Conservation (phyloP, 2,888 invertebrate genomes). For the Neoscelio sp. region DNA sequence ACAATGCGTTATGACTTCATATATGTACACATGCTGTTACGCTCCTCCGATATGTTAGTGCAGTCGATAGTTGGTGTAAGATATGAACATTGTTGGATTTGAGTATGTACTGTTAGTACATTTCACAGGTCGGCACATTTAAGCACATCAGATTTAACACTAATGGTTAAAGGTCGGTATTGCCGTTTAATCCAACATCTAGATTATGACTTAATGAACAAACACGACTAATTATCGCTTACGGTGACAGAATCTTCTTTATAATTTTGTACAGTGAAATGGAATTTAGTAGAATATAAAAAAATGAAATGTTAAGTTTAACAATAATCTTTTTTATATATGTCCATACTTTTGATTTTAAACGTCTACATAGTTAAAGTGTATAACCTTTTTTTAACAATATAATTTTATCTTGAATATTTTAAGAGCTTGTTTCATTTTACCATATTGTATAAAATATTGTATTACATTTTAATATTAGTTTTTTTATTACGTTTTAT, state of each 20-base stretch:
- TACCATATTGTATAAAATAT: too few relatives aligned
- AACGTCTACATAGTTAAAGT: too few relatives aligned
- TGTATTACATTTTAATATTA: too few relatives aligned
- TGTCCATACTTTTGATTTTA: too few relatives aligned
- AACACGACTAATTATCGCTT: constrained; percentile 6
- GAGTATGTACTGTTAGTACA: constrained; percentile 37
- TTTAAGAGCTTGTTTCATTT: too few relatives aligned
- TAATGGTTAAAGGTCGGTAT: constrained; percentile 31
- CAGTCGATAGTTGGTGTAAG: constrained; percentile 55
- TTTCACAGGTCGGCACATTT: constrained; percentile 49
- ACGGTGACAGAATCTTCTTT: not conserved
- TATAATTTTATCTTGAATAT: too few relatives aligned
- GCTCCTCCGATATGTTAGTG: constrained; percentile 17
- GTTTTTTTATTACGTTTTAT: too few relatives aligned
- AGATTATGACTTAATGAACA: constrained; percentile 28
- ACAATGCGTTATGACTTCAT: not conserved
- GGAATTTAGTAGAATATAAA: too few relatives aligned
- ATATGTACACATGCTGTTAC: constrained; percentile 14
- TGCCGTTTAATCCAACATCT: constrained; percentile 25
- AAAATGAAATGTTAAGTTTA: too few relatives aligned
- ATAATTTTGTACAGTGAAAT: not conserved
- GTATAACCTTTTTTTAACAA: too few relatives aligned
- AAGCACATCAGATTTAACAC: constrained; percentile 40
- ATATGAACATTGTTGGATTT: constrained; percentile 48
- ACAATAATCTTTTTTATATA: too few relatives aligned